Percentiles rank a stretch among this genome's conserved stretches.
These are phyloP conservation scores for Chelonoidis abingdonii DNA, from an alignment of 2,113 vertebrate genomes.

Conservation along the genomic window DNA sequence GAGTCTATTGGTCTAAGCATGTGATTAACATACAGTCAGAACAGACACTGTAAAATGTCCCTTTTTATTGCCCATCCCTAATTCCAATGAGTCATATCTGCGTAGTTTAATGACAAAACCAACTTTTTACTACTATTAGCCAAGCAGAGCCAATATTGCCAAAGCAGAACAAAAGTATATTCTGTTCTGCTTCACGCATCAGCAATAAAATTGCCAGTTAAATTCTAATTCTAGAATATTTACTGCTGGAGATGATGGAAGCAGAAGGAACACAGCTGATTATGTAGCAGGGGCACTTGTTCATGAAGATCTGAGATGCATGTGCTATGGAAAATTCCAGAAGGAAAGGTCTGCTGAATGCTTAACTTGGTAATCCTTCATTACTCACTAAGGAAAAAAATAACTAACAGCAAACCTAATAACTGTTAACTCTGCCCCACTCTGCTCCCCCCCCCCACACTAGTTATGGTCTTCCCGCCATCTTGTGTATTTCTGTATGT, in stretches of 20 bases:
- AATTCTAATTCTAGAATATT: neutral
- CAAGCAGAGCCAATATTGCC: neutral
- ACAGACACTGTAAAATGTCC: neutral
- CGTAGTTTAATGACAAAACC: neutral
- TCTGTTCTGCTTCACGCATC: neutral
- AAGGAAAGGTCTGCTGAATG: neutral
- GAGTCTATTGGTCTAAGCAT: neutral
- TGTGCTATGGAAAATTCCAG: slow-evolving; percentile 1
- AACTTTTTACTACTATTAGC: neutral
- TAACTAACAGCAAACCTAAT: neutral
- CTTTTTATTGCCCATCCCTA: accelerated
- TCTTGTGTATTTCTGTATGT: neutral
- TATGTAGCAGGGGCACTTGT: neutral
- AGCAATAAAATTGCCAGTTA: neutral
- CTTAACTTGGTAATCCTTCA: slow-evolving; percentile 1
- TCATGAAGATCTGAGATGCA: neutral
- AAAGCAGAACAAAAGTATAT: neutral
- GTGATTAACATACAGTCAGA: neutral
- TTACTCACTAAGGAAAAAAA: neutral
- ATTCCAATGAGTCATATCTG: neutral
- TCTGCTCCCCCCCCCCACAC: neutral
- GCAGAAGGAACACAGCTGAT: neutral
- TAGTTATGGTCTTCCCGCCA: neutral
- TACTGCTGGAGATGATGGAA: neutral
- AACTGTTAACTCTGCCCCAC: neutral